Evolutionary conservation across 2,113 vertebrate genomes (phyloP).

Genomic region (Pagrus major): DNA sequence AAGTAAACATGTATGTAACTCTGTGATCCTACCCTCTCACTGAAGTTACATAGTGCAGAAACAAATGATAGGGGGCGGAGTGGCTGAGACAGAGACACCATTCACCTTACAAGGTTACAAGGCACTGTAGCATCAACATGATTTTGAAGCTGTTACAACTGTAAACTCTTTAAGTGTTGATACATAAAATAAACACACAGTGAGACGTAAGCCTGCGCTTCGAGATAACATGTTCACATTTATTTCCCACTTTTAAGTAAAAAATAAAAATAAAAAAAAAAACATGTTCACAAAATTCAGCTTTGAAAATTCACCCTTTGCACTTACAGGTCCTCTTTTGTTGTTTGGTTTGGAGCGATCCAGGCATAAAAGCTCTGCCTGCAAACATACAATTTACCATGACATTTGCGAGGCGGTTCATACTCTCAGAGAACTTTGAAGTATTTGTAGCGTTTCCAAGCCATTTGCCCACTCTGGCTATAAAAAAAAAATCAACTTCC

Average conservation of each 20-base stretch:
- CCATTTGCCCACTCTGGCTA: constrained; percentile 11
- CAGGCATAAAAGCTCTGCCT: not conserved
- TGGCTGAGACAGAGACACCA: too few species aligned
- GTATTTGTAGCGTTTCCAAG: constrained; percentile 24
- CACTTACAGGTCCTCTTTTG: not conserved
- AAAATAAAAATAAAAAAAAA: not conserved
- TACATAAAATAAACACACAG: not conserved
- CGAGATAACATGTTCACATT: constrained; percentile 1
- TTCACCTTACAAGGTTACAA: too few species aligned
- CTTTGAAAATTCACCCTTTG: constrained; percentile 11
- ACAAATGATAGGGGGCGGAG: too few species aligned
- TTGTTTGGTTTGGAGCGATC: constrained; percentile 18
- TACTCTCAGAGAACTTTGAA: constrained; percentile 15
- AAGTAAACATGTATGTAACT: too few species aligned
- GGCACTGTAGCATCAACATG: too few species aligned
- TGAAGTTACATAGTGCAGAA: too few species aligned
- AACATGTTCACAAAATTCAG: constrained; percentile 4
- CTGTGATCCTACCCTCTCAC: too few species aligned
- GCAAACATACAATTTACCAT: constrained; percentile 16
- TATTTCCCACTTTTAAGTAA: constrained; percentile 9
- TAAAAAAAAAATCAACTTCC: constrained; percentile 15
- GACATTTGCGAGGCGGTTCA: constrained; percentile 17
- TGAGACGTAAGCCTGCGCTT: not conserved
- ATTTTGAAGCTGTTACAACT: too few species aligned
- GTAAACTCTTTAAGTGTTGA: not conserved